Evolutionary conservation across 2,888 invertebrate species (phyloP).

Genomic region (Mermis nigrescens): DNA sequence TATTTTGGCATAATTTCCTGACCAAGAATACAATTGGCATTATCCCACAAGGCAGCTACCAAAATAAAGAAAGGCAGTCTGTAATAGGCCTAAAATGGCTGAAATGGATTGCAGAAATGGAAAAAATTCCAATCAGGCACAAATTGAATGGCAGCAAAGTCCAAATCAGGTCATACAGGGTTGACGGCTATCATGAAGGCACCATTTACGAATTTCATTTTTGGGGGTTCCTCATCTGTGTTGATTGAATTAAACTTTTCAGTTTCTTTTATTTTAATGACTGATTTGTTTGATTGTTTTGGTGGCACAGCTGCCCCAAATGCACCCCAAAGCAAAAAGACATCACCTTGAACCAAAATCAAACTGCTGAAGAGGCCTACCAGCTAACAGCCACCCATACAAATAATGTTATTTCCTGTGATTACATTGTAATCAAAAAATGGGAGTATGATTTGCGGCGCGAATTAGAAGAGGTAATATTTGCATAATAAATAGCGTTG

Average conservation of each 20-base stretch:
- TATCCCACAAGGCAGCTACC: background rate
- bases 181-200: background rate
- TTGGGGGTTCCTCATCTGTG: too few relatives aligned
- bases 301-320: background rate
- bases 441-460: slow-evolving; percentile 23
- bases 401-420: background rate
- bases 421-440: slow-evolving; percentile 15
- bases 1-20: background rate
- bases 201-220: background rate
- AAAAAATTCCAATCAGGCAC: background rate
- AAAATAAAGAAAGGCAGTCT: background rate
- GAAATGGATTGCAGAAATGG: background rate
- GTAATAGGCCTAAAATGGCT: background rate
- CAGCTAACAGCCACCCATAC: background rate
- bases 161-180: background rate
- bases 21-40: background rate
- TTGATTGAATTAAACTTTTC: too few relatives aligned
- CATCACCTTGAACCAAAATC: background rate
- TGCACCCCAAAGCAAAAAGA: background rate
- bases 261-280: too few relatives aligned
- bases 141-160: background rate
- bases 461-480: too few relatives aligned
- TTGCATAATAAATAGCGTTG: background rate
- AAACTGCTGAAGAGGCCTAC: background rate
- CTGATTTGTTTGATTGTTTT: too few relatives aligned